phyloP scores from a whole-genome alignment of 2,888 invertebrate species.

The Allygus modestus region DNA sequence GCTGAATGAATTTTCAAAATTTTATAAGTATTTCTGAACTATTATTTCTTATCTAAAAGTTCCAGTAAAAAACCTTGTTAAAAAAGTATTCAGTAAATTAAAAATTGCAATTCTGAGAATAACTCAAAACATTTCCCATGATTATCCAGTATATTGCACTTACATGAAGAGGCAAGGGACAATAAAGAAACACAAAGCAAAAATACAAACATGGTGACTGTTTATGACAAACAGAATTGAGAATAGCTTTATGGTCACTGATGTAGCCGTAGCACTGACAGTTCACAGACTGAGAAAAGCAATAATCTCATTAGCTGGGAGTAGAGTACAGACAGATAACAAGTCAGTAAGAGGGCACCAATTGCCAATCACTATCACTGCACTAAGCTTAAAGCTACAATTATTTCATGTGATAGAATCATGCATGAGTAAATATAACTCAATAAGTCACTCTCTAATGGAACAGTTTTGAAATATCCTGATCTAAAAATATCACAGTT shows the following conservation, averaged over 20 bases:
- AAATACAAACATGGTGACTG: neutral
- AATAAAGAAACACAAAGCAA: neutral
- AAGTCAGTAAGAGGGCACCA: neutral
- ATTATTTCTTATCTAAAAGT: too few relatives aligned
- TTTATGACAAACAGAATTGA: neutral
- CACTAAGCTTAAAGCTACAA: neutral
- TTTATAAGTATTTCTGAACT: too few relatives aligned
- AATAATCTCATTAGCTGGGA: neutral
- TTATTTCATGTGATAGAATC: too few relatives aligned
- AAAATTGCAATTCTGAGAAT: too few relatives aligned
- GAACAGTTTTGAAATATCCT: too few relatives aligned
- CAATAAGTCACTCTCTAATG: too few relatives aligned
- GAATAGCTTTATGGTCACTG: neutral
- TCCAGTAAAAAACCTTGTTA: too few relatives aligned
- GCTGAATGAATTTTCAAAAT: too few relatives aligned
- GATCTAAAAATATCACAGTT: too few relatives aligned
- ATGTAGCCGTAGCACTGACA: neutral
- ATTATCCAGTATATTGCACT: neutral
- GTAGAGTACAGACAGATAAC: conserved; percentile 6
- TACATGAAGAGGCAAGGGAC: neutral
- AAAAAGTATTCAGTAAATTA: too few relatives aligned
- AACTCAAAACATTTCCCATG: too few relatives aligned
- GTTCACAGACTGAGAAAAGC: neutral
- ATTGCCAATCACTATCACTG: neutral
- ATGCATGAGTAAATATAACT: too few relatives aligned